Conservation (phyloP, 2,797 vertebrate species). For the Bucorvus abyssinicus region DNA sequence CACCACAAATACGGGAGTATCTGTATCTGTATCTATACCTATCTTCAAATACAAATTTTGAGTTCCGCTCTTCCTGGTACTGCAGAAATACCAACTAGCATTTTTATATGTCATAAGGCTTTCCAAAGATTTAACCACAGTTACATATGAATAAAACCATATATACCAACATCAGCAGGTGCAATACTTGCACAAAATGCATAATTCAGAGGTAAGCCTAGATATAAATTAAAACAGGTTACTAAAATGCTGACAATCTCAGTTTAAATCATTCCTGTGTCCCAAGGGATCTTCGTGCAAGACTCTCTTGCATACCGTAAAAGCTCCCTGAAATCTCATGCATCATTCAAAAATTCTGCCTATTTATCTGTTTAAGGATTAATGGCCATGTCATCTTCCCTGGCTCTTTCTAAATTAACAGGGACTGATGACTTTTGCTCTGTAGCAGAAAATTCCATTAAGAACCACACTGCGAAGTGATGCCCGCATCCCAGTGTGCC, state of each 20-base stretch:
- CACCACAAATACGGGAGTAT: not conserved
- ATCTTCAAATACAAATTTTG: not conserved
- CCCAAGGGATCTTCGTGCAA: not conserved
- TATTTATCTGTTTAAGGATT: conserved; percentile 40
- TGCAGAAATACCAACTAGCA: not conserved
- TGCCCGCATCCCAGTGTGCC: not conserved
- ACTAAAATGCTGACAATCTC: not conserved
- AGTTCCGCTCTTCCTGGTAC: not conserved
- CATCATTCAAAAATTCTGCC: conserved; percentile 12
- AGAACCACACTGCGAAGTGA: not conserved
- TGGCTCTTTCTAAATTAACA: not conserved
- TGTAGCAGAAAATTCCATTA: conserved; percentile 12
- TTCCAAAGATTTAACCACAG: not conserved
- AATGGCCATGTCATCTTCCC: not conserved
- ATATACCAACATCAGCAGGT: not conserved
- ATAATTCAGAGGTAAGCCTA: not conserved
- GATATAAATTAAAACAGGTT: not conserved
- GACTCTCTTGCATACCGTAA: not conserved
- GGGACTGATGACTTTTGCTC: not conserved
- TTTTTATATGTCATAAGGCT: not conserved
- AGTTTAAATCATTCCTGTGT: not conserved
- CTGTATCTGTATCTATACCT: not conserved
- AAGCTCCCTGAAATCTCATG: conserved; percentile 24
- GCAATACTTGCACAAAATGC: not conserved
- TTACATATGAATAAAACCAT: not conserved